Evolutionary conservation across 2,797 vertebrate genomes (phyloP), one percentile per base, ranked within the genome.

Genomic region (Acipenser transmontanus): DNA sequence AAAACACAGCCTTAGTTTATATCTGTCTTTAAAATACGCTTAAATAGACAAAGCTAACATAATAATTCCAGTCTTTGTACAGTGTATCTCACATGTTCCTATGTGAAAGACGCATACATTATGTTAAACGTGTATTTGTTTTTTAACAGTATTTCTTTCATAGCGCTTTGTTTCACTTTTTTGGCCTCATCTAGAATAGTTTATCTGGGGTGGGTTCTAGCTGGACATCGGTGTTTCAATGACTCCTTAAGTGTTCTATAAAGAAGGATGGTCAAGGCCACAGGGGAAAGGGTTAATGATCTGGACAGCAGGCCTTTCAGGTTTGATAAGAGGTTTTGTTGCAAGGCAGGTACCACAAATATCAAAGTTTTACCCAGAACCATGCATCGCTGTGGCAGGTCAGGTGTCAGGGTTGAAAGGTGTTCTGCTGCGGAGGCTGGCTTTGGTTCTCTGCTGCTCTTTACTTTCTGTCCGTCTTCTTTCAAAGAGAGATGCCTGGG

Each of bases 161-260:
- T 17, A 17, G 1, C 17, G 17, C 17, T 17, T 17, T 17, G 17
- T 17, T 17, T 17, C 14, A 17, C 14, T 17, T 17, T 17, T 17
- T 17, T 17, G 20, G 20, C 20, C 20, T 34, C 20, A 34, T 2
- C 20, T 34, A 1, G 20, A 4, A 34, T 34, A 34, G 20, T 34
- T 34, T 34, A 34, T 34, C 3, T 34, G 20, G 20, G 20, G 34
- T 34, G 3, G 34, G 34, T 34, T 34, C 34, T 34, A 17, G 17
- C 17, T 17, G 17, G 17, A 17, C 17, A 17, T 17, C 1, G 17
- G 17, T 17, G 17, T 17, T 17, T 17, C 17, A 17, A 17, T 17
- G 34, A 77, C 77, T 81, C 74, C 75, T 87, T 89, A 82, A 85
- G 89, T 90, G 86, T 89, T 88, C 83, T 81, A 80, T 84, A 87